Conservation (phyloP, 1,140 invertebrate species). For the Thaumetopoea pityocampa region DNA sequence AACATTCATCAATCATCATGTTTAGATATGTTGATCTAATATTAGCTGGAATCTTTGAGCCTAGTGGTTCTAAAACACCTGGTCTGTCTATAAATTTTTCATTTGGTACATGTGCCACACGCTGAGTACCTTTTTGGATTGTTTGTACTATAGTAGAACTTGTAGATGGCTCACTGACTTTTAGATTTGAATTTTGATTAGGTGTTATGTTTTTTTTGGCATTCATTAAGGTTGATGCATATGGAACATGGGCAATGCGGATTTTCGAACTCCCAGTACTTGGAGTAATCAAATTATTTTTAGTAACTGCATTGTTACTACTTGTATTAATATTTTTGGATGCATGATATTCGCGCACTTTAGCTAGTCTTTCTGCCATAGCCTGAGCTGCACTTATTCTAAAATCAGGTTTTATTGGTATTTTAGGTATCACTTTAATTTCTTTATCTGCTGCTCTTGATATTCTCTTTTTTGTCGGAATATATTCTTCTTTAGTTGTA, state of each 20-base stretch:
- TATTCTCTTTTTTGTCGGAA: conserved; percentile 64
- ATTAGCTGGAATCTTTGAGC: conserved; percentile 89
- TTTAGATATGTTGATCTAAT: conserved; percentile 91
- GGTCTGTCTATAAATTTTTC: conserved; percentile 72
- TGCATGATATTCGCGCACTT: conserved; percentile 67
- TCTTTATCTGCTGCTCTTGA: conserved; percentile 59
- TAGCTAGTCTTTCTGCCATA: conserved; percentile 65
- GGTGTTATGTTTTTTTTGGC: conserved; percentile 60
- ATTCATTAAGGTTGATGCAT: conserved; percentile 68
- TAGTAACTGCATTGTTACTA: conserved; percentile 23
- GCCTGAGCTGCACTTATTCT: conserved; percentile 65
- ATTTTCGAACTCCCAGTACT: conserved; percentile 50
- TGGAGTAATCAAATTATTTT: conserved; percentile 28
- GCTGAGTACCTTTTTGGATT: conserved; percentile 78
- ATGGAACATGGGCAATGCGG: conserved; percentile 74
- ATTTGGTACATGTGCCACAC: conserved; percentile 81
- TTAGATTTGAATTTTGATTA: conserved; percentile 20
- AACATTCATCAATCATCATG: conserved; percentile 90
- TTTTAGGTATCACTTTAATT: conserved; percentile 45
- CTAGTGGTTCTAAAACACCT: conserved; percentile 81
- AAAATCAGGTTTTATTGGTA: conserved; percentile 59
- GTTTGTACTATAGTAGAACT: conserved; percentile 80
- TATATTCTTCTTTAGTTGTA: conserved; percentile 47
- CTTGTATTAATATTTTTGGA: conserved; percentile 35
- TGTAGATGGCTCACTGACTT: conserved; percentile 53